Conservation (phyloP, 2,888 invertebrate genomes). For the Mylabris sibirica region DNA sequence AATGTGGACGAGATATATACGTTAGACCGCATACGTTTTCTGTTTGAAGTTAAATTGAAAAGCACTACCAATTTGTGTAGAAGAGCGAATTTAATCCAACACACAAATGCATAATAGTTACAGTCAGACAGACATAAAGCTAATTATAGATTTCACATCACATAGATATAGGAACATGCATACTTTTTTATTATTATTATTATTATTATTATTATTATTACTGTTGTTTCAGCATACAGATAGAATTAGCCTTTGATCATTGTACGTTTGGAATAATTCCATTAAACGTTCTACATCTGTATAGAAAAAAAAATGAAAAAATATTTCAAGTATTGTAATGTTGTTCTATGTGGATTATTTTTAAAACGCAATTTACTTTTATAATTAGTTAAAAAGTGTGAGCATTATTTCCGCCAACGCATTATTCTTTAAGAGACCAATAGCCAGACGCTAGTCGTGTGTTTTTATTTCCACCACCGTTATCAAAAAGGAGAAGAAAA, state of each 20-base stretch:
- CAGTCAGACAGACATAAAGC: constrained; percentile 1
- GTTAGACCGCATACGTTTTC: constrained; percentile 15
- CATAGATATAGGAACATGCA: background rate
- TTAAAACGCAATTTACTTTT: background rate
- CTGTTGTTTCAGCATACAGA: background rate
- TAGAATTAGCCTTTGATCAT: constrained; percentile 10
- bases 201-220: background rate
- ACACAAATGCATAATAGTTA: constrained; percentile 9
- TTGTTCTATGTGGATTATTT: background rate
- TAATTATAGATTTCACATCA: constrained; percentile 1
- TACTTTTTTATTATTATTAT: background rate
- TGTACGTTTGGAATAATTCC: constrained; percentile 1
- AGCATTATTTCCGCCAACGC: background rate
- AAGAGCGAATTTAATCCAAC: constrained; percentile 17
- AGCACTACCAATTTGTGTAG: constrained; percentile 27
- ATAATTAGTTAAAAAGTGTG: background rate
- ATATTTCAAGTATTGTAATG: background rate
- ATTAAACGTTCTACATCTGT: background rate
- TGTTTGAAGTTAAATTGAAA: constrained; percentile 34
- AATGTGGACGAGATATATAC: background rate
- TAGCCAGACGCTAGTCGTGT: background rate
- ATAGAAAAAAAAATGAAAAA: background rate
- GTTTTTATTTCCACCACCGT: background rate
- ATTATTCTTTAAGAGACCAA: no score
- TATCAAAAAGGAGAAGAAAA: background rate